Evolutionary conservation across 2,113 vertebrate species (phyloP).

Genomic region (Thamnophis sirtalis): DNA sequence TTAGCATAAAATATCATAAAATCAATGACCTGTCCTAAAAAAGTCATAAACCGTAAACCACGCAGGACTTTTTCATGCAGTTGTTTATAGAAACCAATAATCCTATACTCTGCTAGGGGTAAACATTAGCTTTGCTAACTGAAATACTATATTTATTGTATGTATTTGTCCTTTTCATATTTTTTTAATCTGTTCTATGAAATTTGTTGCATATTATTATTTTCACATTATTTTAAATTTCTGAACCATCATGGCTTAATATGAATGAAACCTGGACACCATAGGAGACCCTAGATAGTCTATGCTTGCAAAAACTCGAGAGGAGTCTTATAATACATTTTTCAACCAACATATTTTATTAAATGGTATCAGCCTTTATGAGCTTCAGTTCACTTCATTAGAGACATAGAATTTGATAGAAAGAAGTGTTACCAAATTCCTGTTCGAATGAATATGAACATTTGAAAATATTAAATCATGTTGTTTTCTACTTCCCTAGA

Average conservation of each 20-base stretch:
- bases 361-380: not conserved
- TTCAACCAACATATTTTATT: not conserved
- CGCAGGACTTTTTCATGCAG: too few species aligned
- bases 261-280: not conserved
- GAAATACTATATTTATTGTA: not conserved
- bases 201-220: not conserved
- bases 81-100: constrained; percentile 34
- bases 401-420: not conserved
- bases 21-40: too few species aligned
- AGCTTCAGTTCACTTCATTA: not conserved
- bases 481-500: not conserved
- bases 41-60: too few species aligned
- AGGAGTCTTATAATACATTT: not conserved
- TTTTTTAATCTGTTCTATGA: not conserved
- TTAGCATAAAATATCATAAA: too few species aligned
- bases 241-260: not conserved
- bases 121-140: not conserved
- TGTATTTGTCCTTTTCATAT: not conserved
- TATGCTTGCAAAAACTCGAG: not conserved
- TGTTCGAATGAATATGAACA: not conserved
- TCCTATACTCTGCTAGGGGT: not conserved
- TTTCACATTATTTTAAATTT: not conserved
- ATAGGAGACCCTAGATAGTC: not conserved
- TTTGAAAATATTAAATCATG: not conserved
- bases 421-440: not conserved